Percentiles rank a stretch among this genome's conserved stretches.
Conservation (phyloP, 1,140 invertebrate species). For the Metopolophium dirhodum region DNA sequence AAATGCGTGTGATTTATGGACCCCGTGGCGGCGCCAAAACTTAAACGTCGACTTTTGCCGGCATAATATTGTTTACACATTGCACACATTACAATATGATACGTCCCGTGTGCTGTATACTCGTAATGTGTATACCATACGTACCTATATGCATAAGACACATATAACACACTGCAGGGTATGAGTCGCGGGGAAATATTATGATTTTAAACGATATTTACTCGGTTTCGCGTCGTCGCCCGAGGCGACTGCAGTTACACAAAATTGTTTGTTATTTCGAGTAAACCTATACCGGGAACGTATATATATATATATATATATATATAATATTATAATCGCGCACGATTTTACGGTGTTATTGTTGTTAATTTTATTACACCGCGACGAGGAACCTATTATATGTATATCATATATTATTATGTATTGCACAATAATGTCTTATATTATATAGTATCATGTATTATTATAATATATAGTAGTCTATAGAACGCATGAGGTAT, state of each 20-base stretch:
- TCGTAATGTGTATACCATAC: too few species aligned
- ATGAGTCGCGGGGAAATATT: background rate
- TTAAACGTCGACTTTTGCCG: background rate
- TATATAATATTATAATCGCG: background rate
- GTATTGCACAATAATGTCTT: background rate
- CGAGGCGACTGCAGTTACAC: background rate
- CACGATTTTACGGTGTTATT: background rate
- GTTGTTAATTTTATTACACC: background rate
- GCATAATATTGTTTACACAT: background rate
- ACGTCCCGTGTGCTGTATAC: background rate
- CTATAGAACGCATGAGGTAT: too few species aligned
- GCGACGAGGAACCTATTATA: background rate
- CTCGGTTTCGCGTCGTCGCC: background rate
- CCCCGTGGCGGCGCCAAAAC: background rate
- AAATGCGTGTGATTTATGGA: background rate
- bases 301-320: too few species aligned
- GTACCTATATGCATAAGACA: background rate
- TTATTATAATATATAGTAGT: too few species aligned
- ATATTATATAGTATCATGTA: background rate
- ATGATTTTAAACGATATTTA: conserved; percentile 11
- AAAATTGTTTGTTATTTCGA: background rate
- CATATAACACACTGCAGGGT: background rate
- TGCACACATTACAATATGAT: background rate
- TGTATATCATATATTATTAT: too few species aligned
- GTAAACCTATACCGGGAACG: background rate